Base-by-base conservation (phyloP, 2,113 vertebrate genomes). In the Cairina moschata region DNA sequence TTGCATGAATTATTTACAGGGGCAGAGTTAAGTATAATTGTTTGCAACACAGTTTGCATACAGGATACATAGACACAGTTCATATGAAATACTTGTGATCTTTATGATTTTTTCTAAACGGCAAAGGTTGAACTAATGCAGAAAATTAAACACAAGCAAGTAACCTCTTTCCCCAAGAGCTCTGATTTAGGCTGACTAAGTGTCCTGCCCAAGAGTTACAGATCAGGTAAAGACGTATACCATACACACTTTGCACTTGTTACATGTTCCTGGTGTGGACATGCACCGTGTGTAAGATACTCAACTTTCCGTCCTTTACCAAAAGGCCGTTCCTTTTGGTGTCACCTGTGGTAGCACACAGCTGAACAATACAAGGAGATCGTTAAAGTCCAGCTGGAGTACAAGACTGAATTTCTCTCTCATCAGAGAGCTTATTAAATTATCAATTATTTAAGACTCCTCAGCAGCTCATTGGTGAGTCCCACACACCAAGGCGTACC, bases 1-100 rank as follows among this genome's bases (percentile, higher is more conserved):
- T 95, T 94, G 56, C n/a, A 34, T 40, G 69, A 87, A 81, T 80
- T 88, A 90, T 78, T 93, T 60, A 50, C 76, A 84, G 44, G 66
- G 71, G 13, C 77, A 82, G 29, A 91, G 63, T 73, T 89, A 87
- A 92, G 40, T 56, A 23, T 25, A 84, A n/a, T 65, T 78, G 38
- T 22, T 88, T 86, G 44, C 46, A 62, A 25, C 56, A 32, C 23
- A 11, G 38, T 91, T 90, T 89, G 66, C 16, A 25, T 73, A 48
- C 17, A 17, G 52, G 20, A 50, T 25, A 17, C 5, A 7, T 10
- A 21, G 15, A 13, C 8, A 55, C 18, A 66, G 38, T 17, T 93
- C 15, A 18, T 25, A 28, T 20, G 32, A 81, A 88, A 63, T 90
- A 85, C 72, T 88, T 73, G 52, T 83, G 55, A 2, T 56, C 50